Evolutionary conservation across 2,113 vertebrate genomes (phyloP), one percentile per base, ranked within the genome.

Genomic region (Pimephales promelas): DNA sequence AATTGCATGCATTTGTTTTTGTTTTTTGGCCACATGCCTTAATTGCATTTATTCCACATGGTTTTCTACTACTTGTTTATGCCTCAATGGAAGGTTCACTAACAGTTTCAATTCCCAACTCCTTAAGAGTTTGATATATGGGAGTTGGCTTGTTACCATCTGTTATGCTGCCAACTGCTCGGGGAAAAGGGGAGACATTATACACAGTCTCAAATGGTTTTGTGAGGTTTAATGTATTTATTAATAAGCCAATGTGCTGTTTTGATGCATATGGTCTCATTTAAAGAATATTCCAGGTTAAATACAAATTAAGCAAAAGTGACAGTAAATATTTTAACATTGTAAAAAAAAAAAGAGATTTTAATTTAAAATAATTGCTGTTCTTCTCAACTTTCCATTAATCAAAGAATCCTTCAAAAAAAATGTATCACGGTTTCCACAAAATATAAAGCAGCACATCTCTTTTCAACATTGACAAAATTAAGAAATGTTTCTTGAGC

Each of bases 41-140:
- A 40, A 47, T 45, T 79, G 36, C n/a, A 26, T 62, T 62, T 47
- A 79, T 62, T 64, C 36, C 40, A 45, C 36, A 45, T 26, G 56
- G n/a, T 20, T 45, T 62, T 79, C 57, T 64, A 16, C 57, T n/a
- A 5, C 57, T 47, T 64, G 76, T 79, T 47, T 62, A 28, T 62
- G n/a, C 5, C 57, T 79, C 56, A 28, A 24, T 47, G 40, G 14
- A 79, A 47, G 75, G 34, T 61, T 78, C 54, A 43, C 75, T 40
- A 61, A 40, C 34, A 16, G 56, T 62, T 79, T 62, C 57, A 62
- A 62, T 79, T 79, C 61, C 36, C 57, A 62, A 10, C 40, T 64
- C 76, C 40, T 79, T 64, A 79, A 62, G 76, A 61, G 57, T 79
- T 79, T 79, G 76, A 62, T 79, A 40, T 64, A 79, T 66, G 59